Percentiles rank a stretch among this genome's conserved stretches.
Conservation (phyloP, 2,888 invertebrate species). For the Eilema sororculum region DNA sequence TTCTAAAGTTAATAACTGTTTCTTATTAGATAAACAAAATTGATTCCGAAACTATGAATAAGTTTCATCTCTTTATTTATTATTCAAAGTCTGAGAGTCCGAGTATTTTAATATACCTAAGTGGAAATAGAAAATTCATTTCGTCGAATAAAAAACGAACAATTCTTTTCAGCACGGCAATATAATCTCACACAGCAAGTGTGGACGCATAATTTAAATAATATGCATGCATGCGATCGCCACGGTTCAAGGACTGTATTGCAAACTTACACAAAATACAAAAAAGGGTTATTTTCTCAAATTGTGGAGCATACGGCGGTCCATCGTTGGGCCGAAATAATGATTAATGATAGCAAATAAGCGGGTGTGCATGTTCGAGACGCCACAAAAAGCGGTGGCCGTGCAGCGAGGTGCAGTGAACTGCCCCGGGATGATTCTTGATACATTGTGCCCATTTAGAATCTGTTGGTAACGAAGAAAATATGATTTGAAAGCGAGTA, state of each 20-base stretch:
- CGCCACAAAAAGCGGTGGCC: slow-evolving; percentile 73
- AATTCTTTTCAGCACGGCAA: background rate
- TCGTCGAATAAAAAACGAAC: background rate
- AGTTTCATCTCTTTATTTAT: too few relatives aligned
- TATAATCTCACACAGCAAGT: background rate
- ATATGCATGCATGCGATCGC: slow-evolving; percentile 58
- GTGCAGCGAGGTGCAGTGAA: slow-evolving; percentile 75
- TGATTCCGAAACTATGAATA: too few relatives aligned
- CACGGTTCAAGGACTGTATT: slow-evolving; percentile 63
- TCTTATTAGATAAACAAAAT: too few relatives aligned
- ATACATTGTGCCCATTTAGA: slow-evolving; percentile 49
- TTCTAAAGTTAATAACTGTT: too few relatives aligned
- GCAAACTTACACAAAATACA: slow-evolving; percentile 68
- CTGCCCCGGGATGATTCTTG: slow-evolving; percentile 55
- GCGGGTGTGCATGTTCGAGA: slow-evolving; percentile 78
- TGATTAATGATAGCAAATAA: slow-evolving; percentile 88
- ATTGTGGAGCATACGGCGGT: slow-evolving; percentile 76
- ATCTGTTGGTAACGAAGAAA: slow-evolving; percentile 44
- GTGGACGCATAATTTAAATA: slow-evolving; percentile 63
- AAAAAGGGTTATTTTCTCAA: slow-evolving; percentile 86
- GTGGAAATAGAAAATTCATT: background rate
- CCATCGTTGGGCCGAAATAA: slow-evolving; percentile 81
- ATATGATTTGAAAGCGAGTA: slow-evolving; percentile 21
- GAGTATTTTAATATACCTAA: too few relatives aligned
- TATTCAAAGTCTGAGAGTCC: too few relatives aligned